phyloP scores from a whole-genome alignment of 2,113 vertebrate species.

The Rissa tridactyla region DNA sequence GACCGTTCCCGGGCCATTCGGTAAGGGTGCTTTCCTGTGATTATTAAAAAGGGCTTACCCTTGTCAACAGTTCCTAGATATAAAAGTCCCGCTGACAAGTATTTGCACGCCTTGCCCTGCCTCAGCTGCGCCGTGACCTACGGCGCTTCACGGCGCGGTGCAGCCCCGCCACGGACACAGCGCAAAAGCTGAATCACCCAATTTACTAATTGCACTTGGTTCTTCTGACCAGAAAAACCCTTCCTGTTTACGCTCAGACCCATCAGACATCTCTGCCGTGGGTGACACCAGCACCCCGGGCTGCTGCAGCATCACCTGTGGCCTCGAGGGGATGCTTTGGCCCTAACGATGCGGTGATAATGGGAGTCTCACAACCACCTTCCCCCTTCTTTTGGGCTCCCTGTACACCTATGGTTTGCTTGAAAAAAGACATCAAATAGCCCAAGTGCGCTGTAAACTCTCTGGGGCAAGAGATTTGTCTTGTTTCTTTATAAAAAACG shows the following conservation, averaged over 20 bases:
- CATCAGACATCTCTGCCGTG: rapidly evolving
- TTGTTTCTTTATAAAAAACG: neutral
- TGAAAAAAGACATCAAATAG: rapidly evolving
- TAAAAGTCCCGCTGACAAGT: neutral
- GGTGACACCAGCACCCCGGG: rapidly evolving
- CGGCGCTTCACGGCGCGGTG: rapidly evolving
- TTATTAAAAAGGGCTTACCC: neutral
- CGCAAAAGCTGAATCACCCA: neutral
- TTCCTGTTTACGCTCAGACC: neutral
- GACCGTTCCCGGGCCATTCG: rapidly evolving
- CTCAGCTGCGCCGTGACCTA: neutral
- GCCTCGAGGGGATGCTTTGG: rapidly evolving
- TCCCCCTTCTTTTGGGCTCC: neutral
- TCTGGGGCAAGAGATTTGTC: too few relatives aligned
- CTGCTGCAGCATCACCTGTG: neutral
- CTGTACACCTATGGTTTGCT: rapidly evolving
- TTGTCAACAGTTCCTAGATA: neutral
- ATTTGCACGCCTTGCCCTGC: neutral
- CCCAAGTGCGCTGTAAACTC: rapidly evolving
- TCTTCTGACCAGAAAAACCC: neutral
- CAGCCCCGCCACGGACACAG: neutral
- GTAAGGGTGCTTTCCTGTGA: neutral
- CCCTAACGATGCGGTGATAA: rapidly evolving
- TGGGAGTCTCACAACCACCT: too few relatives aligned
- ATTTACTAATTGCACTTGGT: neutral